Conservation (phyloP, 2,888 invertebrate species). For the Calameuta filiformis region DNA sequence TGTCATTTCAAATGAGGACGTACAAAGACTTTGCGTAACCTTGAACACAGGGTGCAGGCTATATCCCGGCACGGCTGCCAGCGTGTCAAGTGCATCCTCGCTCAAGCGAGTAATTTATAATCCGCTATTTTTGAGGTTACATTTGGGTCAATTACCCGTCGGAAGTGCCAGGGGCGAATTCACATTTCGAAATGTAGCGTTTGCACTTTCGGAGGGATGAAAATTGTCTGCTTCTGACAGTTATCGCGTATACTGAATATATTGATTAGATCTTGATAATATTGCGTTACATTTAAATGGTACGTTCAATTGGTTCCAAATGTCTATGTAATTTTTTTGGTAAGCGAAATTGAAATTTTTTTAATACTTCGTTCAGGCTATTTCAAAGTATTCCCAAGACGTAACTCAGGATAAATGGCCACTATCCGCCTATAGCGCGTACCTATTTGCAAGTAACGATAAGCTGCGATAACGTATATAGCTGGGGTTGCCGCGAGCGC, state of each 20-base stretch:
- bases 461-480: not conserved
- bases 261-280: not conserved
- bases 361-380: not conserved
- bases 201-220: not conserved
- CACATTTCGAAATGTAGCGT: not conserved
- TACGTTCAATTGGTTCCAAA: not conserved
- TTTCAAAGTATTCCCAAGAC: not conserved
- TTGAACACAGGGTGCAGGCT: constrained; percentile 27
- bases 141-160: constrained; percentile 51
- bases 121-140: constrained; percentile 44
- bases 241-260: not conserved
- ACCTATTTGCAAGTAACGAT: not conserved
- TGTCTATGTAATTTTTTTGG: not conserved
- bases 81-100: constrained; percentile 48
- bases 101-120: constrained; percentile 43
- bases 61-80: constrained; percentile 7
- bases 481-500: not conserved
- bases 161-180: not conserved
- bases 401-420: not conserved
- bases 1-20: constrained; percentile 36
- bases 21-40: constrained; percentile 31
- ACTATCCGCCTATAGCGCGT: not conserved
- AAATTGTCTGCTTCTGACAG: not conserved
- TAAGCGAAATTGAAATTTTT: not conserved
- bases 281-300: not conserved